These are phyloP conservation scores for Xestobium rufovillosum DNA, from an alignment of 2,888 invertebrate species.

Conservation along the genomic window DNA sequence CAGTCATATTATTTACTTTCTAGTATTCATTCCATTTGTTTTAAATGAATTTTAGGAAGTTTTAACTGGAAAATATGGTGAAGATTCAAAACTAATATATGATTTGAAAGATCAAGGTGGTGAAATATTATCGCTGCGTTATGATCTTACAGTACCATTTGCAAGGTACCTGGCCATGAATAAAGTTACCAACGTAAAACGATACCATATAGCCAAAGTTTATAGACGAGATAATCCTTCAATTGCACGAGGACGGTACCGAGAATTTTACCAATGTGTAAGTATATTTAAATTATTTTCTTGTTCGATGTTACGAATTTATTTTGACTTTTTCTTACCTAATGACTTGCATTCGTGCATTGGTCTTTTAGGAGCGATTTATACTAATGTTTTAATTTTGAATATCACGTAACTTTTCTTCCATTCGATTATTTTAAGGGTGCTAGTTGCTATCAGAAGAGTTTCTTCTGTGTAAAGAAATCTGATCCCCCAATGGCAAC, in stretches of 20 bases:
- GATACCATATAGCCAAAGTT: slow-evolving; percentile 98
- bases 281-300: too few relatives aligned
- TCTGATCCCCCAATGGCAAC: too few relatives aligned
- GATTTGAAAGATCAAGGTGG: slow-evolving; percentile 98
- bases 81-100: slow-evolving; percentile 98
- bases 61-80: slow-evolving; percentile 97
- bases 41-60: slow-evolving; percentile 73
- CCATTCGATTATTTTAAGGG: too few relatives aligned
- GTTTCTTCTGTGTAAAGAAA: too few relatives aligned
- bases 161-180: slow-evolving; percentile 97
- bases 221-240: slow-evolving; percentile 97
- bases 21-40: neutral
- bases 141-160: slow-evolving; percentile 97
- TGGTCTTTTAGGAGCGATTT: too few relatives aligned
- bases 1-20: too few relatives aligned
- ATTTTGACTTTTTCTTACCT: slow-evolving; percentile 5
- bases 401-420: too few relatives aligned
- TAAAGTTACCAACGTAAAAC: slow-evolving; percentile 86
- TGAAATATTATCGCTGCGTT: slow-evolving; percentile 89
- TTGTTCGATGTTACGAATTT: slow-evolving; percentile 8
- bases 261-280: slow-evolving; percentile 99
- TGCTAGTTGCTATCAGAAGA: too few relatives aligned
- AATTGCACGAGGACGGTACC: slow-evolving; percentile 89
- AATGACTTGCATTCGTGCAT: too few relatives aligned
- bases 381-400: too few relatives aligned